Conservation (phyloP, 2,113 vertebrate species). For the Dipodomys merriami region DNA sequence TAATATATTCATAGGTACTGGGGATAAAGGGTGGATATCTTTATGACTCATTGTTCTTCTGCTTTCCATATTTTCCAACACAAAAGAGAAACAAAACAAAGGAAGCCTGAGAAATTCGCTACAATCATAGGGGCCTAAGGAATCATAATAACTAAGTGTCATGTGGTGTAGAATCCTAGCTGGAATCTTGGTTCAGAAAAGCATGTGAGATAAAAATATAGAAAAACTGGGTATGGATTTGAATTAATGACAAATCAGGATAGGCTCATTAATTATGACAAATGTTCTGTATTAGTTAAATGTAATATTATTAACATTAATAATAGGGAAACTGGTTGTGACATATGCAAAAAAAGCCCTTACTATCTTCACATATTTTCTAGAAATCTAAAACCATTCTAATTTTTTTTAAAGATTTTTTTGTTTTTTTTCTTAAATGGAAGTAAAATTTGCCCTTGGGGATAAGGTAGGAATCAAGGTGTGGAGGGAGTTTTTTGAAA, state of each 20-base stretch:
- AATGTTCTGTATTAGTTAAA: not conserved
- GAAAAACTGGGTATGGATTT: not conserved
- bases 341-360: not conserved
- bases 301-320: not conserved
- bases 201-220: not conserved
- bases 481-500: not conserved
- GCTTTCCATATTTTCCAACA: not conserved
- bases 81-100: not conserved
- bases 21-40: not conserved
- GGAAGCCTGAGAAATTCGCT: not conserved
- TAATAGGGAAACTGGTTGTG: not conserved
- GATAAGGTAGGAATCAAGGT: not conserved
- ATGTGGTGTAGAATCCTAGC: no score
- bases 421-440: no score
- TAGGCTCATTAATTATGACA: not conserved
- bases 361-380: not conserved
- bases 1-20: not conserved
- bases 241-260: not conserved
- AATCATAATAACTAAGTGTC: not conserved
- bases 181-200: not conserved
- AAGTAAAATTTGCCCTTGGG: not conserved
- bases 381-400: slow-evolving; percentile 6
- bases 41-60: not conserved
- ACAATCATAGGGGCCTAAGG: not conserved
- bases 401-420: not conserved